A percentile compares a stretch with the other conserved stretches of the same genome.
Evolutionary conservation across 1,140 invertebrate species (phyloP).

Genomic region (Sitodiplosis mosellana): DNA sequence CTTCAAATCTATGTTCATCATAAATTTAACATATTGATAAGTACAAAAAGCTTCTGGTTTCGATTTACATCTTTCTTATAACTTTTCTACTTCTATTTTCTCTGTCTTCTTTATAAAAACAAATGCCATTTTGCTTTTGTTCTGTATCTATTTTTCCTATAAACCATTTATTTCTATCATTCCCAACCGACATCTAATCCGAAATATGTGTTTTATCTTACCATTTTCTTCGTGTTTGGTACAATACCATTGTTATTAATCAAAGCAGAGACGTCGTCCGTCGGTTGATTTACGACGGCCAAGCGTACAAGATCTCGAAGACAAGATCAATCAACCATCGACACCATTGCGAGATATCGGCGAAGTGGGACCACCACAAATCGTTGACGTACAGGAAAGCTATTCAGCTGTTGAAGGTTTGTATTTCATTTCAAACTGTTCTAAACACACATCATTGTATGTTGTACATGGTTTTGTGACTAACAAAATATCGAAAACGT

Average conservation of each 20-base stretch:
- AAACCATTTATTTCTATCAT: too few species aligned
- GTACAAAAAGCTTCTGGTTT: too few species aligned
- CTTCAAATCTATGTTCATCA: too few species aligned
- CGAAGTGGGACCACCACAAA: slow-evolving; percentile 58
- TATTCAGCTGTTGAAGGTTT: slow-evolving; percentile 82
- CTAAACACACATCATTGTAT: neutral
- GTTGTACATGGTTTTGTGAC: neutral
- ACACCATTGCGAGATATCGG: slow-evolving; percentile 64
- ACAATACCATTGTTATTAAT: slow-evolving; percentile 10
- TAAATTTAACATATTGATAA: too few species aligned
- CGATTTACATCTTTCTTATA: too few species aligned
- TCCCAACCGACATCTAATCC: too few species aligned
- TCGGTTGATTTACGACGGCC: slow-evolving; percentile 69
- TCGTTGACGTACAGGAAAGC: slow-evolving; percentile 77
- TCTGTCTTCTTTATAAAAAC: too few species aligned
- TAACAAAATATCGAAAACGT: neutral
- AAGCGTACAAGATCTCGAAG: slow-evolving; percentile 74
- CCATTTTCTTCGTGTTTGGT: neutral
- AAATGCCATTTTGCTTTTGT: too few species aligned
- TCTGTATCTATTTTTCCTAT: too few species aligned
- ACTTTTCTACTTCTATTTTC: too few species aligned
- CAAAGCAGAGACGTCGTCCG: slow-evolving; percentile 54
- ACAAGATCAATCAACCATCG: slow-evolving; percentile 77
- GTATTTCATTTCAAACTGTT: neutral
- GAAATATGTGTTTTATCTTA: too few species aligned